These are phyloP conservation scores for Phoenoteleia sp. DNA, from an alignment of 2,888 invertebrate genomes.

Conservation along the genomic window DNA sequence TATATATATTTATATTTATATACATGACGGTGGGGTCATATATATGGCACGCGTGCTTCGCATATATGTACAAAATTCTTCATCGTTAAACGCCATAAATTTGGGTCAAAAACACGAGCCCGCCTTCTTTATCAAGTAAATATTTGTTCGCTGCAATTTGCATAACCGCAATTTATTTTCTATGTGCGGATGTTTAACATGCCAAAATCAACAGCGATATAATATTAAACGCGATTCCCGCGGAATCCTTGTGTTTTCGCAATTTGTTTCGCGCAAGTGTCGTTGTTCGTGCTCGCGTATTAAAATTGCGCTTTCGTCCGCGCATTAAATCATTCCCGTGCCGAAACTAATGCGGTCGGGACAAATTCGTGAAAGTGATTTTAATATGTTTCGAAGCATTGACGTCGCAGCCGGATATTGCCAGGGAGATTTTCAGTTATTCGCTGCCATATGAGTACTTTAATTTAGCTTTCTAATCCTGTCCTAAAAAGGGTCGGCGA, in stretches of 20 bases:
- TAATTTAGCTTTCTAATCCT: conserved; percentile 44
- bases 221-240: conserved; percentile 40
- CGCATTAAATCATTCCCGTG: conserved; percentile 10
- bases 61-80: conserved; percentile 65
- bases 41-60: conserved; percentile 64
- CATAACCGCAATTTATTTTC: conserved; percentile 53
- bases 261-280: conserved; percentile 42
- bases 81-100: conserved; percentile 50
- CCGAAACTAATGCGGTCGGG: conserved; percentile 32
- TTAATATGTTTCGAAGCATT: conserved; percentile 41
- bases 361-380: conserved; percentile 31
- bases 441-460: conserved; percentile 35
- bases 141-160: conserved; percentile 50
- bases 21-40: conserved; percentile 54
- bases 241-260: conserved; percentile 17
- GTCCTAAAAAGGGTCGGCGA: conserved; percentile 57
- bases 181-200: conserved; percentile 44
- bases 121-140: conserved; percentile 42
- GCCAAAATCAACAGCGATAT: conserved; percentile 53
- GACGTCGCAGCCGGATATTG: conserved; percentile 6
- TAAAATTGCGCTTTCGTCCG: neutral
- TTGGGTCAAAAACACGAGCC: conserved; percentile 46
- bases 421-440: conserved; percentile 13
- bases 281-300: conserved; percentile 20
- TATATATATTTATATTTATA: conserved; percentile 56